Base-by-base conservation (phyloP, 1,140 invertebrate genomes). In the Choristoneura fumiferana region DNA sequence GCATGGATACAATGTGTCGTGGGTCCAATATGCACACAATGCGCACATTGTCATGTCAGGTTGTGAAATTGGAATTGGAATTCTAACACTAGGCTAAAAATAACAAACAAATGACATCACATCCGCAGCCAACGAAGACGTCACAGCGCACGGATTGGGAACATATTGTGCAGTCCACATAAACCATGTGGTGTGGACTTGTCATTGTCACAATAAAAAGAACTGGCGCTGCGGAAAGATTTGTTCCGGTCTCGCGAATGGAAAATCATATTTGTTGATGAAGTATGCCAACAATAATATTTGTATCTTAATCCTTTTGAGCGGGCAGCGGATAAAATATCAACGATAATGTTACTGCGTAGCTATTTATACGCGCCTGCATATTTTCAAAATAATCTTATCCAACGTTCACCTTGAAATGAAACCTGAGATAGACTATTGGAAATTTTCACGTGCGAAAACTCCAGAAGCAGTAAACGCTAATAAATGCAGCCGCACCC, bases 1-100 rank as follows among this genome's bases (percentile, higher is more conserved):
- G 22, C 6, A 29, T 6, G 6, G 22, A 29, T 6, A 2, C 22
- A 29, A 29, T 3, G 22, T 6, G 22, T 29, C 2, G 22, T 49
- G 43, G 43, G n/a, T 29, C n/a, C 43, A 29, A 49, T 49, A 49
- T 49, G 43, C 43, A 49, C 43, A 49, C 43, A 49, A 49, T 49
- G 43, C 18, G 18, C 43, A 37, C 35, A 9, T 10, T 9, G 1
- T 22, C 12, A 49, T 49, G 43, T 8, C 43, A 49, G 43, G 43
- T 49, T 49, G 12, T 49, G 43, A 29, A n/a, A 29, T 49, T 22
- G 6, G 22, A 22, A 49, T 49, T 49, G 43, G n/a, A 49, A 33
- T 17, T 43, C 40, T 49, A 49, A 22, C 22, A n/a, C 17, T 12
- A 10, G 43, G 43, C 43, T 49, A 49, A 49, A 49, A 49, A 49